These are phyloP conservation scores for Oceanites oceanicus DNA, from an alignment of 2,113 vertebrate species.

Conservation along the genomic window DNA sequence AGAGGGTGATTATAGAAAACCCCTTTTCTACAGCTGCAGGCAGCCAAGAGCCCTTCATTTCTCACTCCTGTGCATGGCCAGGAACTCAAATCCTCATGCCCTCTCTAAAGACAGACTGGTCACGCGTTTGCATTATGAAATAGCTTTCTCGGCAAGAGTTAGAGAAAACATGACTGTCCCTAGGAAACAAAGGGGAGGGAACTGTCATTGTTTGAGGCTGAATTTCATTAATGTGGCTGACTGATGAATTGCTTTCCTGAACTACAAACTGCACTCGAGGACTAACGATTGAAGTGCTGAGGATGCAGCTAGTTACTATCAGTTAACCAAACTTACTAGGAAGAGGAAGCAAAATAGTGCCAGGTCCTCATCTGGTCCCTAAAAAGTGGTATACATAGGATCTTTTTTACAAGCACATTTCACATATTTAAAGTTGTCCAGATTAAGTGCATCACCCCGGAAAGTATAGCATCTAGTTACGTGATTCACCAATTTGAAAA, in stretches of 20 bases:
- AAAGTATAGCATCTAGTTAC: neutral
- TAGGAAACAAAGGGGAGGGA: conserved; percentile 8
- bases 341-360: neutral
- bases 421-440: neutral
- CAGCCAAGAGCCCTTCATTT: conserved; percentile 44
- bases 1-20: conserved; percentile 39
- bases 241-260: conserved; percentile 19
- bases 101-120: neutral
- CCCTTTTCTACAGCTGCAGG: conserved; percentile 10
- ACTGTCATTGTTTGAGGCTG: neutral
- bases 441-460: neutral
- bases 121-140: neutral
- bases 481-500: neutral
- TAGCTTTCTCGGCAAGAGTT: neutral
- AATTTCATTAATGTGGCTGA: conserved; percentile 5
- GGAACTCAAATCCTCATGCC: neutral
- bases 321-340: neutral
- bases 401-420: neutral
- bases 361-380: neutral
- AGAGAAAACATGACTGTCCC: conserved; percentile 21
- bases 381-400: neutral
- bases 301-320: neutral
- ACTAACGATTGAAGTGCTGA: neutral
- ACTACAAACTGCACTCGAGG: neutral
- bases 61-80: conserved; percentile 16